phyloP scores from a whole-genome alignment of 2,888 invertebrate genomes.

The Agelastica alni region DNA sequence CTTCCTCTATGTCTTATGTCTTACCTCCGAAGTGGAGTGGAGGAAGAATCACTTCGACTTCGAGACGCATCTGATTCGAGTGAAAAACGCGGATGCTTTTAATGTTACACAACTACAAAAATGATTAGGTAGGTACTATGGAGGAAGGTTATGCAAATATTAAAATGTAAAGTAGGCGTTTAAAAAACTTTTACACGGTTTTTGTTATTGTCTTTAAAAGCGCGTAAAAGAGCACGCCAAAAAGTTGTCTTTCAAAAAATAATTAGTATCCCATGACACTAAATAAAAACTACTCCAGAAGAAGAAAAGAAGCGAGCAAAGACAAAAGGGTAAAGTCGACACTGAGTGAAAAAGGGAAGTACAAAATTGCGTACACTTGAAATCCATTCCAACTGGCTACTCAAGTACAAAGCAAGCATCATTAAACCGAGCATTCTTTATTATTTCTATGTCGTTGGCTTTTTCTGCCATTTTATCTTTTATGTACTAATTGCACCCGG shows the following conservation, averaged over 20 bases:
- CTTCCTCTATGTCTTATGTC: too few species aligned
- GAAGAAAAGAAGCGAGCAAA: constrained; percentile 23
- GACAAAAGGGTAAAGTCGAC: constrained; percentile 29
- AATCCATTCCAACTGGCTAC: constrained; percentile 42
- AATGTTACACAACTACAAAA: too few species aligned
- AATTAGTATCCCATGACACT: constrained; percentile 10
- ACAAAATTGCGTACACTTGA: constrained; percentile 45
- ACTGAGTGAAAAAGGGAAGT: constrained; percentile 30
- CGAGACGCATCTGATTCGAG: too few species aligned
- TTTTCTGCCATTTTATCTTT: constrained; percentile 52
- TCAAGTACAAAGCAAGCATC: constrained; percentile 51
- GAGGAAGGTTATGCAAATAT: too few species aligned
- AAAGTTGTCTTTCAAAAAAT: constrained; percentile 6
- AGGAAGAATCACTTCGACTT: too few species aligned
- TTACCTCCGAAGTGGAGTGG: too few species aligned
- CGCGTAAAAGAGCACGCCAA: too few species aligned
- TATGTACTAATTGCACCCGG: constrained; percentile 51
- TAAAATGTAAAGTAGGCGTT: too few species aligned
- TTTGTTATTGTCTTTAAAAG: too few species aligned
- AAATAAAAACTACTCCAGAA: constrained; percentile 11
- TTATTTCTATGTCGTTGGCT: constrained; percentile 52
- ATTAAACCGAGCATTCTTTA: constrained; percentile 53
- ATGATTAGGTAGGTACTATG: too few species aligned
- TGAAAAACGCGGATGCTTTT: too few species aligned
- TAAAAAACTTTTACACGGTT: too few species aligned